These are phyloP conservation scores for Agrotis segetum DNA, from an alignment of 2,888 invertebrate genomes.

Conservation along the genomic window DNA sequence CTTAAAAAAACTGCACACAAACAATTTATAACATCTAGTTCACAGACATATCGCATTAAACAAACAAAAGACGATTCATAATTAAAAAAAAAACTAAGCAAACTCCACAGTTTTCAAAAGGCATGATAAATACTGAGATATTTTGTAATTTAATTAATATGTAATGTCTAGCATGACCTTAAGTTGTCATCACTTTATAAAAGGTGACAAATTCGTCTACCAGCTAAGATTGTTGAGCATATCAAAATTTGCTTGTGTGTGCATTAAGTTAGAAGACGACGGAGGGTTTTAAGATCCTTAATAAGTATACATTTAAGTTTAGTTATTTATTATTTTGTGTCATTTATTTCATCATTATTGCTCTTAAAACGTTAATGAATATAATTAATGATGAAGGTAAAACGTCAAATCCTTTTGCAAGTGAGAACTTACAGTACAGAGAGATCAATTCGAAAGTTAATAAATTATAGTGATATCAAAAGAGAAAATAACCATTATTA, in stretches of 20 bases:
- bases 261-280: constrained; percentile 1
- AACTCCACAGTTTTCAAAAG: constrained; percentile 37
- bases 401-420: too few relatives aligned
- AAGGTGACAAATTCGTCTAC: constrained; percentile 65
- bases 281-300: not conserved
- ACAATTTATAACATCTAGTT: constrained; percentile 29
- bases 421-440: too few relatives aligned
- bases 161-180: constrained; percentile 56
- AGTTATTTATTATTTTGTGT: too few relatives aligned
- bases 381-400: too few relatives aligned
- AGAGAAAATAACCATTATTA: too few relatives aligned
- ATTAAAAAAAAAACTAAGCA: constrained; percentile 18
- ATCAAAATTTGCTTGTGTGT: constrained; percentile 26
- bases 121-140: constrained; percentile 20
- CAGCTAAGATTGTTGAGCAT: constrained; percentile 50
- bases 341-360: too few relatives aligned
- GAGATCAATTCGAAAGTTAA: too few relatives aligned
- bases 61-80: constrained; percentile 33
- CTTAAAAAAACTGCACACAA: constrained; percentile 36
- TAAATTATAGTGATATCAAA: too few relatives aligned
- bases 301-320: too few relatives aligned
- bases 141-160: constrained; percentile 59
- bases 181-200: constrained; percentile 64
- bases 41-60: constrained; percentile 58
- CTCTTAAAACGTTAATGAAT: too few relatives aligned